Evolutionary conservation across 1,140 invertebrate species (phyloP).

Genomic region (Matsumurasca onukii): DNA sequence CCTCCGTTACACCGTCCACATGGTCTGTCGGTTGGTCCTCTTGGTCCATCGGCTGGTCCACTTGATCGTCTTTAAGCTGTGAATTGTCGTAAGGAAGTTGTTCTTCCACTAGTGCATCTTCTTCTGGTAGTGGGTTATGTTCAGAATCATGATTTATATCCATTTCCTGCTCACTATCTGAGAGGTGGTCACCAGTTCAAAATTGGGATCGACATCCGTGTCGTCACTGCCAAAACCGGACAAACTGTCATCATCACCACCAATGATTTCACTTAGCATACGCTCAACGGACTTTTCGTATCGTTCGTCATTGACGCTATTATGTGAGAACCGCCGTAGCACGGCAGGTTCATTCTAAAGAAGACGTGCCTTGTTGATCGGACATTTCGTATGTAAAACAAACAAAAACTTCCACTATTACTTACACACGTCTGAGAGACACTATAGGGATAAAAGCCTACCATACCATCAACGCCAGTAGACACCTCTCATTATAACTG

Average conservation of each 20-base stretch:
- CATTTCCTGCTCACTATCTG: constrained; percentile 13
- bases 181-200: constrained; percentile 13
- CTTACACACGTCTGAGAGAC: not conserved
- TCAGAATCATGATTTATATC: not conserved
- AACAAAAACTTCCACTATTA: not conserved
- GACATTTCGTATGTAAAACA: constrained; percentile 7
- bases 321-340: not conserved
- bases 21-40: constrained; percentile 14
- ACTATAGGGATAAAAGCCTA: not conserved
- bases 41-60: constrained; percentile 13
- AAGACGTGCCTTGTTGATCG: not conserved
- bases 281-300: constrained; percentile 14
- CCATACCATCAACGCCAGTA: not conserved
- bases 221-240: constrained; percentile 17
- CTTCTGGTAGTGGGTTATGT: not conserved
- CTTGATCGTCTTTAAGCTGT: constrained; percentile 6
- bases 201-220: constrained; percentile 8
- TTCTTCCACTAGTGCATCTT: not conserved
- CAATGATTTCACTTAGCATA: constrained; percentile 19
- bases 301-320: not conserved
- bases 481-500: not conserved
- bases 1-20: not conserved
- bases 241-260: constrained; percentile 18
- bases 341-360: not conserved
- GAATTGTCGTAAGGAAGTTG: not conserved